Percentiles rank a stretch among this genome's conserved stretches.
Conservation (phyloP, 2,113 vertebrate genomes). For the Synchiropus splendidus region DNA sequence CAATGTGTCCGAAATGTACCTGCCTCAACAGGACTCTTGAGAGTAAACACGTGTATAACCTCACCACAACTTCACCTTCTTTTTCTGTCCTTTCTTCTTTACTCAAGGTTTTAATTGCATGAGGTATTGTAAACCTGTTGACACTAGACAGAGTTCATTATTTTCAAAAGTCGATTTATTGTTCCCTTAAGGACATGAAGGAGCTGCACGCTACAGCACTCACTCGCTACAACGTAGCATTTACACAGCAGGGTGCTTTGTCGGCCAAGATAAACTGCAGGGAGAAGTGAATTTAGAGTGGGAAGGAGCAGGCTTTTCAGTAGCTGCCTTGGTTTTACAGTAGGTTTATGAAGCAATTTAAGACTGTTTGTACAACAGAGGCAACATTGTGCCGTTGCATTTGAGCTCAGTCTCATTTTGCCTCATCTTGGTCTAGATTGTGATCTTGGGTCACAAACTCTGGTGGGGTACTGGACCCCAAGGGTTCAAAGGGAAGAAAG, state of each 20-base stretch:
- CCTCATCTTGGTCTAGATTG: too few relatives aligned
- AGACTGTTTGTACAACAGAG: slow-evolving; percentile 18
- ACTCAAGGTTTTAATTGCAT: slow-evolving; percentile 7
- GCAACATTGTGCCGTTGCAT: slow-evolving; percentile 16
- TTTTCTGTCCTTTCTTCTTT: slow-evolving; percentile 4
- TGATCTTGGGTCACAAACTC: too few relatives aligned
- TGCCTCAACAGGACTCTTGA: slow-evolving; percentile 28
- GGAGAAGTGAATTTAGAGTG: slow-evolving; percentile 24
- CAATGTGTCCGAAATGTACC: slow-evolving; percentile 29
- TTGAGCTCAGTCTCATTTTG: too few relatives aligned
- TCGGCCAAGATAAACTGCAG: slow-evolving; percentile 25
- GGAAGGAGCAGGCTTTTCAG: slow-evolving; percentile 19
- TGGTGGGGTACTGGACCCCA: too few relatives aligned
- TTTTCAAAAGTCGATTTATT: neutral
- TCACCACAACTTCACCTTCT: neutral
- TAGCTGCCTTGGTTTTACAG: slow-evolving; percentile 35
- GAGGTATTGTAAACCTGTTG: neutral
- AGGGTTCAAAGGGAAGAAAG: too few relatives aligned
- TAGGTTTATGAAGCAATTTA: slow-evolving; percentile 27
- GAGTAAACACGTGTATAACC: slow-evolving; percentile 17
- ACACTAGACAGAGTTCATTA: too few relatives aligned
- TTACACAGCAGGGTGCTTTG: slow-evolving; percentile 7
- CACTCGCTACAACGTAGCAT: slow-evolving; percentile 5
- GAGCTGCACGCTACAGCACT: slow-evolving; percentile 14
- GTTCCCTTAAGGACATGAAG: slow-evolving; percentile 4